phyloP scores from a whole-genome alignment of 2,113 vertebrate species.

The Tympanuchus pallidicinctus region DNA sequence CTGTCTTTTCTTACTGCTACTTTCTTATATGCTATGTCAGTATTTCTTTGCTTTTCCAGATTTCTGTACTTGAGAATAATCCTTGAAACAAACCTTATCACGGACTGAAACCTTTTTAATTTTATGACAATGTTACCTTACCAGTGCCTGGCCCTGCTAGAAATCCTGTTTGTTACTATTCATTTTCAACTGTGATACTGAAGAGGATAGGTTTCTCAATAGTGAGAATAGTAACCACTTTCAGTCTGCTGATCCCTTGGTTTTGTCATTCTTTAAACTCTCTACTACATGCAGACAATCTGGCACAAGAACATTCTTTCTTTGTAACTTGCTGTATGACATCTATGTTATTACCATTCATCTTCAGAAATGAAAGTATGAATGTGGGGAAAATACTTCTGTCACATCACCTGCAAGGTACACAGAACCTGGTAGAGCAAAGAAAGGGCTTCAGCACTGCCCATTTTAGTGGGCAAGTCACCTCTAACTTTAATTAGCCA shows the following conservation, averaged over 20 bases:
- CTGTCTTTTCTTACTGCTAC: not conserved
- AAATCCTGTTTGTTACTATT: not conserved
- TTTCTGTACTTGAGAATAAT: not conserved
- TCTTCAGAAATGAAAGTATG: not conserved
- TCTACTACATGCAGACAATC: not conserved
- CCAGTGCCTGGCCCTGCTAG: not conserved
- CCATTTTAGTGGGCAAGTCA: not conserved
- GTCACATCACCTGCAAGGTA: not conserved
- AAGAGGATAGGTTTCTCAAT: not conserved
- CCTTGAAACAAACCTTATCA: not conserved
- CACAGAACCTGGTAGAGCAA: not conserved
- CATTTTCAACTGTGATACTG: not conserved
- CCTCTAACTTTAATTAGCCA: not conserved
- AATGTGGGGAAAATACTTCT: not conserved
- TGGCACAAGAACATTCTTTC: not conserved
- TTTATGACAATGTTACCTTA: not conserved
- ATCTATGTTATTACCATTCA: not conserved
- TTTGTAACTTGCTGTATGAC: not conserved
- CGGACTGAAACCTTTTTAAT: not conserved
- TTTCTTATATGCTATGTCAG: not conserved
- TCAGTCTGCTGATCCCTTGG: not conserved
- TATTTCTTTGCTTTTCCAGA: not conserved
- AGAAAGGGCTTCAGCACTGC: not conserved
- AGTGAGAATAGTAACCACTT: not conserved
- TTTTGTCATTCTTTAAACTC: not conserved